phyloP scores from a whole-genome alignment of 2,888 invertebrate species.

The Hybos culiciformis region DNA sequence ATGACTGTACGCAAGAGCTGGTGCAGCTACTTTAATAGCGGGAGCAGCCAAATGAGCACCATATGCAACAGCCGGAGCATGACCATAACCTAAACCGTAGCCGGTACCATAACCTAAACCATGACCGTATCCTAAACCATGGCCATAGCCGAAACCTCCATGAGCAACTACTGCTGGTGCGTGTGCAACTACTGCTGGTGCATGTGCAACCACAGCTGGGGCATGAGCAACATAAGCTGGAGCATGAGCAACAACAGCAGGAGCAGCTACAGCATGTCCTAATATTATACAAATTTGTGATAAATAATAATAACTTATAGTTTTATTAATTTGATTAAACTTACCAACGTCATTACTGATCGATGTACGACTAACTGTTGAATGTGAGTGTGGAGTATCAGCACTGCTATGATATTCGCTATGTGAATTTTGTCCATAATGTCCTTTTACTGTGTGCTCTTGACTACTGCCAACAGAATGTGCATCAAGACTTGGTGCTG shows the following conservation, averaged over 20 bases:
- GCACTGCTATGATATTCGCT: constrained; percentile 35
- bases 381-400: constrained; percentile 34
- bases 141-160: constrained; percentile 2
- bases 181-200: constrained; percentile 3
- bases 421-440: constrained; percentile 33
- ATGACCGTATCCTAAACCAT: neutral
- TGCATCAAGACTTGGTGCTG: constrained; percentile 32
- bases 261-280: constrained; percentile 23
- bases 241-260: constrained; percentile 19
- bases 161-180: constrained; percentile 22
- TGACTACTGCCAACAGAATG: constrained; percentile 33
- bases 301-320: too few relatives aligned
- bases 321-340: neutral
- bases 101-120: constrained; percentile 19
- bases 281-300: constrained; percentile 11
- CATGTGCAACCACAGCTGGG: constrained; percentile 8
- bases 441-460: constrained; percentile 34
- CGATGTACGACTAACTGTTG: constrained; percentile 33
- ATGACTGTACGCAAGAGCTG: constrained; percentile 10
- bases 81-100: constrained; percentile 13
- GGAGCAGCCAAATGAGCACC: constrained; percentile 23
- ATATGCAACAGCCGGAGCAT: constrained; percentile 10
- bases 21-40: constrained; percentile 15
- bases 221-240: constrained; percentile 16
- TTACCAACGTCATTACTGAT: constrained; percentile 30